These are phyloP conservation scores for Drosophila stalkeri DNA, from an alignment of 2,888 invertebrate species.

Conservation along the genomic window DNA sequence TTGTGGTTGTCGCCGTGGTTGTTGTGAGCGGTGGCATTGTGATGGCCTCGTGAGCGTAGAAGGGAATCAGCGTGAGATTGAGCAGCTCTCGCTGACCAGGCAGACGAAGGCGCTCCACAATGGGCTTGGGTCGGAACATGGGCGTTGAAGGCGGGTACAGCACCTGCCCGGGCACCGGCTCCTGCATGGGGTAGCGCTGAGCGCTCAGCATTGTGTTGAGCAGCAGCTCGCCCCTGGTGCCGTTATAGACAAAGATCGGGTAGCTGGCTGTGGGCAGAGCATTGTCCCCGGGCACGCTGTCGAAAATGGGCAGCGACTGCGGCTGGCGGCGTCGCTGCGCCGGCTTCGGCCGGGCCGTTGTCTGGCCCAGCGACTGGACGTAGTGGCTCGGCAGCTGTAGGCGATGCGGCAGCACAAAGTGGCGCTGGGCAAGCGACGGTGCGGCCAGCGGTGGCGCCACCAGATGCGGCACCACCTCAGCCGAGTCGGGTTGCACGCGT, in stretches of 20 bases:
- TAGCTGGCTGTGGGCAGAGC: slow-evolving; percentile 32
- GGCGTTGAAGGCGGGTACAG: slow-evolving; percentile 82
- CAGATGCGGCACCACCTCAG: neutral
- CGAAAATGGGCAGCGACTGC: slow-evolving; percentile 70
- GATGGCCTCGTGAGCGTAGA: slow-evolving; percentile 83
- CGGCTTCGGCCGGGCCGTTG: neutral
- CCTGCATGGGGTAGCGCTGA: slow-evolving; percentile 83
- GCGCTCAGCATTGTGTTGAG: slow-evolving; percentile 82
- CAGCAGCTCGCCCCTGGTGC: slow-evolving; percentile 79
- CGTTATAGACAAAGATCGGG: slow-evolving; percentile 80
- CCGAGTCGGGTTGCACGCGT: slow-evolving; percentile 13
- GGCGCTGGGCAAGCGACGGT: slow-evolving; percentile 11
- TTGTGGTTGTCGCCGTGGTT: neutral
- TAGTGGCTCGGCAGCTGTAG: slow-evolving; percentile 72
- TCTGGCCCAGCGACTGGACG: slow-evolving; percentile 24
- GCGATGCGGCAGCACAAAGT: slow-evolving; percentile 40
- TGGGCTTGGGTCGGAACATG: slow-evolving; percentile 79
- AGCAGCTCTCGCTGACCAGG: slow-evolving; percentile 51
- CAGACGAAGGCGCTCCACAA: slow-evolving; percentile 72
- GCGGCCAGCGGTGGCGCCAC: neutral
- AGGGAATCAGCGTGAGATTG: slow-evolving; percentile 82
- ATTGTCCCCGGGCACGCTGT: slow-evolving; percentile 70
- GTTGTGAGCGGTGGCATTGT: slow-evolving; percentile 13
- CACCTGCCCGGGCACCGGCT: slow-evolving; percentile 83
- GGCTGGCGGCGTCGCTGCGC: slow-evolving; percentile 42